A percentile compares a stretch with the other conserved stretches of the same genome.
phyloP scores from a whole-genome alignment of 1,140 invertebrate genomes.

The Lamellibrachia luymesi region DNA sequence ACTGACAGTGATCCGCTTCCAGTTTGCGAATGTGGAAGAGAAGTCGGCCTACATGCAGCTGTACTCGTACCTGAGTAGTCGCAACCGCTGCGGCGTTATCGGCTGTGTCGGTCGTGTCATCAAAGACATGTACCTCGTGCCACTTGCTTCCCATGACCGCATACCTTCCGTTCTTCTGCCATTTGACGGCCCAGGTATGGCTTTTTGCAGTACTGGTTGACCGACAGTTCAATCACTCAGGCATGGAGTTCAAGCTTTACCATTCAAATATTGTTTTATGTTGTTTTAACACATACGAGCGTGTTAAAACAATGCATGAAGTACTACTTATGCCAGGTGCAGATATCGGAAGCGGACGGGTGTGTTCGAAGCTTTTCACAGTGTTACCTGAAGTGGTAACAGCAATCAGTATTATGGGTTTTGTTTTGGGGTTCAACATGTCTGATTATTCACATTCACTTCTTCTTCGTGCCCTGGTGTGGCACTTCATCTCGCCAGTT shows the following conservation, averaged over 20 bases:
- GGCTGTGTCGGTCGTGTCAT: constrained; percentile 71
- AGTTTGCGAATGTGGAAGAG: constrained; percentile 78
- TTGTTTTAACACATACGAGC: constrained; percentile 12
- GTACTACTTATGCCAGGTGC: too few relatives aligned
- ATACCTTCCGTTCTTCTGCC: constrained; percentile 70
- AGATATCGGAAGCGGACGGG: too few relatives aligned
- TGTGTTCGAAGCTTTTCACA: too few relatives aligned
- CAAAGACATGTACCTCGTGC: constrained; percentile 93
- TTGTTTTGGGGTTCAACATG: too few relatives aligned
- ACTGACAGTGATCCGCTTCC: constrained; percentile 78
- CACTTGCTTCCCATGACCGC: constrained; percentile 73
- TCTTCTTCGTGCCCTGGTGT: too few relatives aligned
- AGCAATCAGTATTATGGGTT: too few relatives aligned
- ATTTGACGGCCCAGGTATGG: constrained; percentile 70
- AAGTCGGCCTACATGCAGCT: constrained; percentile 82
- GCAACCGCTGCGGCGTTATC: constrained; percentile 71
- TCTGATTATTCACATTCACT: too few relatives aligned
- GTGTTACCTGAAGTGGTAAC: too few relatives aligned
- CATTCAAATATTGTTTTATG: constrained; percentile 32
- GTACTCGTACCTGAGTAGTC: constrained; percentile 83
- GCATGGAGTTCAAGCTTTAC: background rate
- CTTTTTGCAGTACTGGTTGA: background rate
- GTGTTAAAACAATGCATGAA: background rate
- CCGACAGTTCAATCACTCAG: background rate
- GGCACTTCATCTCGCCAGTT: too few relatives aligned